Evolutionary conservation across 1,140 invertebrate genomes (phyloP).

Genomic region (Radopholus similis): DNA sequence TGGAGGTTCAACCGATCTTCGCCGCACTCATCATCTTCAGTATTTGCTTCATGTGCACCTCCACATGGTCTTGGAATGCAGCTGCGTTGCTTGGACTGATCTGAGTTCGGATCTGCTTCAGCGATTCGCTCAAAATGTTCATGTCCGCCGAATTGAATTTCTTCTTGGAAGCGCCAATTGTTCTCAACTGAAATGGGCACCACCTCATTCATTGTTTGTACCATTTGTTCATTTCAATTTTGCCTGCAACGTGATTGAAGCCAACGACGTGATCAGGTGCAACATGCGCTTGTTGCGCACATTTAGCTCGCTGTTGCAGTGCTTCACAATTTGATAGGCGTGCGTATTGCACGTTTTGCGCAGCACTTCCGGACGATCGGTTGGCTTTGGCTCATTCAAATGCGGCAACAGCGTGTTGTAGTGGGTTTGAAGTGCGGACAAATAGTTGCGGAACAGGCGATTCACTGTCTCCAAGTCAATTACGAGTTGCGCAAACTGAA

Average conservation of each 20-base stretch:
- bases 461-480: constrained; percentile 35
- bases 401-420: constrained; percentile 32
- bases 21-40: constrained; percentile 27
- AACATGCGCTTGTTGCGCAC: constrained; percentile 35
- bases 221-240: neutral
- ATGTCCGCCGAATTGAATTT: constrained; percentile 31
- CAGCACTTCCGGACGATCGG: constrained; percentile 33
- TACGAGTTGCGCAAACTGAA: constrained; percentile 35
- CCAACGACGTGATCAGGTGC: constrained; percentile 34
- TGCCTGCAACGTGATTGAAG: constrained; percentile 32
- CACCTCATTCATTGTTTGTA: neutral
- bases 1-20: too few species aligned
- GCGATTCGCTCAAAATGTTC: constrained; percentile 41
- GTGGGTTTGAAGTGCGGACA: constrained; percentile 24
- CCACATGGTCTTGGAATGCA: constrained; percentile 40
- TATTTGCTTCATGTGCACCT: constrained; percentile 48
- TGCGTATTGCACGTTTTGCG: constrained; percentile 38
- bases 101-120: constrained; percentile 39
- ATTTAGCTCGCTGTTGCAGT: constrained; percentile 35
- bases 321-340: constrained; percentile 44
- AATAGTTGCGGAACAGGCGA: constrained; percentile 32
- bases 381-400: constrained; percentile 25
- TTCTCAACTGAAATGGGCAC: constrained; percentile 33
- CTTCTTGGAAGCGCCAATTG: constrained; percentile 38
- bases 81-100: constrained; percentile 29